Evolutionary conservation across 1,140 invertebrate genomes (phyloP).

Genomic region (Onthophagus taurus): DNA sequence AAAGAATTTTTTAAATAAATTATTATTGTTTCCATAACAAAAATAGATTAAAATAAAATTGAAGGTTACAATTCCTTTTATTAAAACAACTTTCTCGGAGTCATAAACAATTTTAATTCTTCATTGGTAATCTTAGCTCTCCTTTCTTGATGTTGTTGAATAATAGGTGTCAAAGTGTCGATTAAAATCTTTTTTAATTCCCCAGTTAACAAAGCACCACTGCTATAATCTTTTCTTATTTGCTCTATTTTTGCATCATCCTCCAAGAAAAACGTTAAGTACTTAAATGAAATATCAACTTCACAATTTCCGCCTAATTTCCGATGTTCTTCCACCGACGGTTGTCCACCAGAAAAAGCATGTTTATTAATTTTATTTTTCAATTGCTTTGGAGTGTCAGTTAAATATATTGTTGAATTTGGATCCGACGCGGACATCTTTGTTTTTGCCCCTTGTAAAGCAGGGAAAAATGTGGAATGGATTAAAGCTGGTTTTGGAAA

Average conservation of each 20-base stretch:
- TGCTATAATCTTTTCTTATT: conserved; percentile 70
- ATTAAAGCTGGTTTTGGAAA: conserved; percentile 88
- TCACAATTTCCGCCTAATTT: conserved; percentile 88
- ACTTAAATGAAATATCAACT: conserved; percentile 93
- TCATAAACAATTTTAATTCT: conserved; percentile 73
- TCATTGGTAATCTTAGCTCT: conserved; percentile 81
- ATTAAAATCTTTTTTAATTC: conserved; percentile 92
- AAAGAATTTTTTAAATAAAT: no score
- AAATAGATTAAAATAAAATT: conserved; percentile 18
- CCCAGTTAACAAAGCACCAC: conserved; percentile 85
- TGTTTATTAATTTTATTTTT: conserved; percentile 98
- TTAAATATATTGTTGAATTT: conserved; percentile 91
- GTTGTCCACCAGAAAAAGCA: conserved; percentile 94
- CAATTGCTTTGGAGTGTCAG: conserved; percentile 92
- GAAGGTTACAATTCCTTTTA: conserved; percentile 47
- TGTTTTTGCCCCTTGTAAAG: conserved; percentile 89
- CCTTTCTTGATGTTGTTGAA: conserved; percentile 73
- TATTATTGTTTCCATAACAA: not conserved
- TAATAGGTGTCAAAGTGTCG: conserved; percentile 59
- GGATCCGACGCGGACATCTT: conserved; percentile 97
- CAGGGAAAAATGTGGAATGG: conserved; percentile 92
- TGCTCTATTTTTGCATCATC: conserved; percentile 83
- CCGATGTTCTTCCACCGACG: conserved; percentile 88
- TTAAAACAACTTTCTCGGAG: conserved; percentile 72
- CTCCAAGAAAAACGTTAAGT: conserved; percentile 91